Base-by-base conservation (phyloP, 2,888 invertebrate genomes). In the Drymonia ruficornis region DNA sequence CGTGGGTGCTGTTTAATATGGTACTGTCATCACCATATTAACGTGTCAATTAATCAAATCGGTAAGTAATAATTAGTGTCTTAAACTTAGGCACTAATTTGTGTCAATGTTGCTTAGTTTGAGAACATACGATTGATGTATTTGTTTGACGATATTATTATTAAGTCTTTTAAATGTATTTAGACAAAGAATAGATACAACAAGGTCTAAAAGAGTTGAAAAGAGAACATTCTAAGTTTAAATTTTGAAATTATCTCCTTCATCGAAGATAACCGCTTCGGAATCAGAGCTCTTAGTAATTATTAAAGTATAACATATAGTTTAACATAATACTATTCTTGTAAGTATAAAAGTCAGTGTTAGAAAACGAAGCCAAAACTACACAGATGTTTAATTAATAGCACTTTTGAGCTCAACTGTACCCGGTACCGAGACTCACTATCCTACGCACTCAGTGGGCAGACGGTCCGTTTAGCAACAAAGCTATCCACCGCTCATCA, bases 401-500 rank as follows among this genome's bases (percentile, higher is more conserved):
- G 11, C 18, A 56, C 31, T 55, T 54, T 16, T 54, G 23, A 9
- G 42, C 12, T 9, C 34, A 19, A 46, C 52, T 58, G 58, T 70
- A 70, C 58, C 23, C 13, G 53, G 50, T 36, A 50, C 55, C 15
- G 46, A 18, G 31, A 53, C 65, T 59, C 67, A 70, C 70, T 73
- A 76, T 61, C 84, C 86, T 82, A 86, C 88, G 83, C 84, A 80
- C 58, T 36, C 68, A 76, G 88, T 89, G 87, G 86, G 89, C 80
- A 81, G 87, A 77, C 64, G 54, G 74, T 74, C 72, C 76, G 76
- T 78, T 84, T 79, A 74, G 76, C 80, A 83, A 81, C 75, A 74
- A 66, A 74, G 62, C 69, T 67, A 74, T 72, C 75, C 72, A 74
- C 70, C 69, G 63, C 70, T 74, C 75, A 80, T 82, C 78, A 76